Conservation (phyloP, 92 coral and sea anemone genomes). For the Porites lobata region DNA sequence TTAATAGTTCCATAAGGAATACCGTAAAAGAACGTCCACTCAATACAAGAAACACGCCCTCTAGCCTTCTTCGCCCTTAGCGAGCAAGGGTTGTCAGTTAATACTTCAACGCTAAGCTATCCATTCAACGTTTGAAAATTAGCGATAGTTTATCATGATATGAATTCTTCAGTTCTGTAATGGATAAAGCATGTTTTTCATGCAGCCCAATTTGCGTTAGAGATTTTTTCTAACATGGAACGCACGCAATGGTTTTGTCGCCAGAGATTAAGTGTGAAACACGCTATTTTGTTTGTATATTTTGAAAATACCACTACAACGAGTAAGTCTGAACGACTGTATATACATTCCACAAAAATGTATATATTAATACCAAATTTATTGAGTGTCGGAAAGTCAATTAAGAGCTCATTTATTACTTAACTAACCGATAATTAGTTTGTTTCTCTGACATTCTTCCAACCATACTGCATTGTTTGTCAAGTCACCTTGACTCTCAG, state of each 20-base stretch:
- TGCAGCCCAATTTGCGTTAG: too few species aligned
- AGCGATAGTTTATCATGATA: neutral
- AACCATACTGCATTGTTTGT: neutral
- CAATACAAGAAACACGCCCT: too few species aligned
- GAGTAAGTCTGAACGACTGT: neutral
- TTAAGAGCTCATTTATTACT: neutral
- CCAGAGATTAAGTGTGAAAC: too few species aligned
- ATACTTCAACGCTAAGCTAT: neutral
- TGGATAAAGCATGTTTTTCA: neutral
- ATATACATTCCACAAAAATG: neutral
- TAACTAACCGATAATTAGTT: neutral
- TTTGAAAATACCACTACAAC: neutral
- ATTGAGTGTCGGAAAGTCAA: neutral
- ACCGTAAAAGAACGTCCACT: neutral
- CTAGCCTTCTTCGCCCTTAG: too few species aligned
- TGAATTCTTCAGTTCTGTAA: neutral
- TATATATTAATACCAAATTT: neutral
- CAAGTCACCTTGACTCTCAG: neutral
- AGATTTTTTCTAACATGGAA: too few species aligned
- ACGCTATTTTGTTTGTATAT: neutral
- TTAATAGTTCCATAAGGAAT: neutral
- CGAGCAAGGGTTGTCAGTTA: too few species aligned
- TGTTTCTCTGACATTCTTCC: neutral
- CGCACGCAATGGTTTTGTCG: too few species aligned
- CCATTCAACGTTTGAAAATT: neutral